A percentile compares a stretch with the other conserved stretches of the same genome.
These are phyloP conservation scores for Saxidomus purpurata DNA, from an alignment of 1,140 invertebrate species.

Conservation along the genomic window DNA sequence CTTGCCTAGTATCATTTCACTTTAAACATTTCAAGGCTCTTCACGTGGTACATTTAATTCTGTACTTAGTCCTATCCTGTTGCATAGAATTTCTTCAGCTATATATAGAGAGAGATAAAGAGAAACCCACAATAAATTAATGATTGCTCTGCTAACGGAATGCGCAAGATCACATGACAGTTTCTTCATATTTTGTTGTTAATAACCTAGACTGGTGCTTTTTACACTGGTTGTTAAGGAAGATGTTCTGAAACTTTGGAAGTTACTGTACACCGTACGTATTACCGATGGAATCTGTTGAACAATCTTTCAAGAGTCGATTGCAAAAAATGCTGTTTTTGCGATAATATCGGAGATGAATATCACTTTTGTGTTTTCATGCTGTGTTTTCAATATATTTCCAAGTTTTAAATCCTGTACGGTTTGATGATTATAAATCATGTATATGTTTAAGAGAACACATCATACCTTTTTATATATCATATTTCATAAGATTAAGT, in stretches of 20 bases:
- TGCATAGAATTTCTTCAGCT: too few species aligned
- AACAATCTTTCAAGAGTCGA: background rate
- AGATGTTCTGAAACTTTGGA: background rate
- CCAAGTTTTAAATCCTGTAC: background rate
- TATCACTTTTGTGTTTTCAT: background rate
- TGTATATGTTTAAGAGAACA: background rate
- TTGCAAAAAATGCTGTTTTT: background rate
- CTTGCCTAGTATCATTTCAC: too few species aligned
- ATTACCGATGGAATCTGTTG: background rate
- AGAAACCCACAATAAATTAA: too few species aligned
- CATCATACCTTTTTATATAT: background rate
- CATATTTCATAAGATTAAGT: too few species aligned
- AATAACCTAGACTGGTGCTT: too few species aligned
- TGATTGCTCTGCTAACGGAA: too few species aligned
- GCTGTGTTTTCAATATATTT: background rate
- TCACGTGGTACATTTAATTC: too few species aligned
- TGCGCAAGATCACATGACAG: too few species aligned
- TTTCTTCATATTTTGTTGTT: too few species aligned
- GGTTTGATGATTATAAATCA: background rate
- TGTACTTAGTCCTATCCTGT: too few species aligned
- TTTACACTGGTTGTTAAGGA: background rate
- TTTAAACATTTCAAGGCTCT: too few species aligned
- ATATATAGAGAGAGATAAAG: too few species aligned
- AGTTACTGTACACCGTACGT: background rate
- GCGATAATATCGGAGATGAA: conserved; percentile 2